These are phyloP conservation scores for Athene cunicularia DNA, from an alignment of 2,113 vertebrate genomes.

Conservation along the genomic window DNA sequence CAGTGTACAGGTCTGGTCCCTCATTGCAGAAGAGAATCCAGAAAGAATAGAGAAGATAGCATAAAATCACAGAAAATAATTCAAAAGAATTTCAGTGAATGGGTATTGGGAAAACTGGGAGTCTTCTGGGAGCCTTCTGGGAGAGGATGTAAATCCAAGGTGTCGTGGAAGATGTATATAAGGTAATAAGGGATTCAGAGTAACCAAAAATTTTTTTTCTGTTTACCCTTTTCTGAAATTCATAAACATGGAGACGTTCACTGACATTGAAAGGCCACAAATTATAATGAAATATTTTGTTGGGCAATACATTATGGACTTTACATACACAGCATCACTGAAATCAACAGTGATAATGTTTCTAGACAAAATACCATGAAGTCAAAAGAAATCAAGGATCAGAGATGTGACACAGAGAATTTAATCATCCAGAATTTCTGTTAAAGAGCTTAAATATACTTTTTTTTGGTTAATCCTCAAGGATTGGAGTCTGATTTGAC, in stretches of 20 bases:
- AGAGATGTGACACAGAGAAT: neutral
- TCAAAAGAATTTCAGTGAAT: neutral
- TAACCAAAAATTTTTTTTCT: neutral
- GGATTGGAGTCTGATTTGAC: neutral
- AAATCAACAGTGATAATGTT: neutral
- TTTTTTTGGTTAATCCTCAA: neutral
- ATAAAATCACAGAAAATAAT: neutral
- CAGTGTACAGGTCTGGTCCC: neutral
- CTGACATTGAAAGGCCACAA: neutral
- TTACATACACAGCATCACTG: neutral
- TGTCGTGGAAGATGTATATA: neutral
- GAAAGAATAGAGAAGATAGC: neutral
- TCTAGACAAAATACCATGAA: neutral
- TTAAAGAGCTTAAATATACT: neutral
- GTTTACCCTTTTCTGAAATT: neutral
- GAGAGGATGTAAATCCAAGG: neutral
- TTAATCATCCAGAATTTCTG: neutral
- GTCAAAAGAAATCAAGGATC: neutral
- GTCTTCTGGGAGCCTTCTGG: neutral
- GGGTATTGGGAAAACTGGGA: neutral
- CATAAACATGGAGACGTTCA: neutral
- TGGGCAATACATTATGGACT: neutral
- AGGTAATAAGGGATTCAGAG: neutral
- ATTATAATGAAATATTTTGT: neutral
- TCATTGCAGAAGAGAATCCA: neutral